These are phyloP conservation scores for Microctonus hyperodae DNA, from an alignment of 2,888 invertebrate species.

Conservation along the genomic window DNA sequence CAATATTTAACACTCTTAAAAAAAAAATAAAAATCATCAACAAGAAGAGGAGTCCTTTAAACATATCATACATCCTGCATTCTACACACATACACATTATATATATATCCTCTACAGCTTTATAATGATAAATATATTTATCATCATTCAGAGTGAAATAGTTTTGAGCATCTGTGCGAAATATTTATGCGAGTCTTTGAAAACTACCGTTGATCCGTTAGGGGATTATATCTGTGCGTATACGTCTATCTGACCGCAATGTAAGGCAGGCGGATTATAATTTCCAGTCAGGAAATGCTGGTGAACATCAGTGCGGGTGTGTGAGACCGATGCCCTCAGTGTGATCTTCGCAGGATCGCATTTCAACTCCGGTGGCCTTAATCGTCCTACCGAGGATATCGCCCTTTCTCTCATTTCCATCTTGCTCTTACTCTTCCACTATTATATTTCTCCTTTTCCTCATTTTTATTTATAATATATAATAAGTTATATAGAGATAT, in stretches of 20 bases:
- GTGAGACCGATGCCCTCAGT: constrained; percentile 39
- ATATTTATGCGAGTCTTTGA: constrained; percentile 14
- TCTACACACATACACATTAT: neutral
- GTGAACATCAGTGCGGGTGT: constrained; percentile 39
- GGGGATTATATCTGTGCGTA: constrained; percentile 28
- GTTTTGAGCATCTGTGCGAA: constrained; percentile 6
- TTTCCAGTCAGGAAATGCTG: constrained; percentile 34
- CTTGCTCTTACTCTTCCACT: constrained; percentile 5
- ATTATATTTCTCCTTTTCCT: no score
- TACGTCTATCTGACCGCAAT: constrained; percentile 24
- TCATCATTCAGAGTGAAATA: constrained; percentile 1
- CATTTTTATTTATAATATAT: neutral
- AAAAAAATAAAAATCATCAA: neutral
- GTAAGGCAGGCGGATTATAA: constrained; percentile 27
- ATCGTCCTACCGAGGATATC: constrained; percentile 39
- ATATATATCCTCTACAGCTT: neutral
- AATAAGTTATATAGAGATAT: no score
- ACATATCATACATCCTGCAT: neutral
- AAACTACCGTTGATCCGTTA: constrained; percentile 43
- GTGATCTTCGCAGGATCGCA: constrained; percentile 39
- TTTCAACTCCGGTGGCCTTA: constrained; percentile 57
- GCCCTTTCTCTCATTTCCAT: constrained; percentile 27
- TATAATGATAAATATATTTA: no score
- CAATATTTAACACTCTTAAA: constrained; percentile 1
- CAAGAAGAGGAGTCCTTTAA: neutral